Evolutionary conservation across 2,888 invertebrate genomes (phyloP), one percentile per base, ranked within the genome.

Genomic region (Anoncus sp.): DNA sequence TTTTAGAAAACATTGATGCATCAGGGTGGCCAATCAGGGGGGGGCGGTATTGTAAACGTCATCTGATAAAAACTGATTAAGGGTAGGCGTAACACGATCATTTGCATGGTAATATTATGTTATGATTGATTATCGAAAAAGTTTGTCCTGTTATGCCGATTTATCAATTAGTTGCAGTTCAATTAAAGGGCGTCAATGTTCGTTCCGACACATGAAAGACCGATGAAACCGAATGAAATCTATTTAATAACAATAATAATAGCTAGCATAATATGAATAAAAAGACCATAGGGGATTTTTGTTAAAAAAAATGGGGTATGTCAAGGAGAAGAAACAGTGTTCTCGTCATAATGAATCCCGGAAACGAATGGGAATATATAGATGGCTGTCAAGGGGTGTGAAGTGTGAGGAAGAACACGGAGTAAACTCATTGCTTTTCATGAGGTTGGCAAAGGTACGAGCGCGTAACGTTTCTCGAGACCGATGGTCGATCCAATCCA

Each of bases 401-500:
- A 80, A 73, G 62, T 51, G 60, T 35, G 57, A 40, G 63, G 20
- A 60, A 65, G 66, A 45, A 35, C 57, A 24, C 66, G 81, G 75
- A 65, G 43, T 22, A 43, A 76, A 62, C 81, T 86, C 86, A 86
- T 87, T 86, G 86, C 85, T 72, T 87, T 86, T 86, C 87, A 87
- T 86, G 87, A 87, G 85, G 69, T 75, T 74, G 70, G 71, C 24
- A 71, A 65, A 76, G 66, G 72, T 31, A 57, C n/a, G n/a, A 69
- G 59, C 67, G 24, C 16, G 53, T 55, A 40, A 60, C 66, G 20
- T 74, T 71, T 62, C 47, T 40, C 51, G 62, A 81, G 83, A 82
- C 67, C 80, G 83, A 84, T 84, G 82, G 81, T 82, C 79, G 63
- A 70, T 82, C 76, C 82, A 82, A 85, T 83, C 83, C 84, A 83